Evolutionary conservation across 2,888 invertebrate species (phyloP).

Genomic region (Teinopalpus imperialis): DNA sequence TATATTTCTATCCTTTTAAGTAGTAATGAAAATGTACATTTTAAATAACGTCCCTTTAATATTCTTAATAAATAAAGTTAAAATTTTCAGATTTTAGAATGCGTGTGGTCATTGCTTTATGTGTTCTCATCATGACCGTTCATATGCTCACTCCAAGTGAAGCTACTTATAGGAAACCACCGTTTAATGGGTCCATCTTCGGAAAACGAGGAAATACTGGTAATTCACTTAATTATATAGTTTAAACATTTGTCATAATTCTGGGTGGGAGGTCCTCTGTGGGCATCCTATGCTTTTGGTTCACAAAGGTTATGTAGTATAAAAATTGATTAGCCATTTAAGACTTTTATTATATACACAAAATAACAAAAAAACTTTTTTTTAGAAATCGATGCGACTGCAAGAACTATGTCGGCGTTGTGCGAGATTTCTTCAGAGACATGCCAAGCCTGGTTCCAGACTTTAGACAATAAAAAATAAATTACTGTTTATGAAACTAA

Average conservation of each 20-base stretch:
- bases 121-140: slow-evolving; percentile 61
- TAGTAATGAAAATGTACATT: no score
- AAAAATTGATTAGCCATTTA: no score
- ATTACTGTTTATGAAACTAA: no score
- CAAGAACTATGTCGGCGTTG: slow-evolving; percentile 87
- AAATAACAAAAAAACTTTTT: no score
- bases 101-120: slow-evolving; percentile 39
- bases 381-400: slow-evolving; percentile 87
- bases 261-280: no score
- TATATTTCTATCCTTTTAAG: no score
- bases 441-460: slow-evolving; percentile 89
- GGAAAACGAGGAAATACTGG: slow-evolving; percentile 88
- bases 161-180: slow-evolving; percentile 91
- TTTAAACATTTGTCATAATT: no score
- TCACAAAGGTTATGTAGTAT: no score
- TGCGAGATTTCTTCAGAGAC: slow-evolving; percentile 93
- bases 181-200: slow-evolving; percentile 96
- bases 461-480: slow-evolving; percentile 55
- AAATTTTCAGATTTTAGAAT: slow-evolving; percentile 32
- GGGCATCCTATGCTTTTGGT: no score
- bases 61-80: neutral
- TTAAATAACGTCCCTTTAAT: no score
- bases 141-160: slow-evolving; percentile 70
- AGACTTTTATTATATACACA: no score
- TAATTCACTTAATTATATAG: slow-evolving; percentile 34